Conservation (phyloP, 2,797 vertebrate genomes). For the Bryconaethiops microstoma region DNA sequence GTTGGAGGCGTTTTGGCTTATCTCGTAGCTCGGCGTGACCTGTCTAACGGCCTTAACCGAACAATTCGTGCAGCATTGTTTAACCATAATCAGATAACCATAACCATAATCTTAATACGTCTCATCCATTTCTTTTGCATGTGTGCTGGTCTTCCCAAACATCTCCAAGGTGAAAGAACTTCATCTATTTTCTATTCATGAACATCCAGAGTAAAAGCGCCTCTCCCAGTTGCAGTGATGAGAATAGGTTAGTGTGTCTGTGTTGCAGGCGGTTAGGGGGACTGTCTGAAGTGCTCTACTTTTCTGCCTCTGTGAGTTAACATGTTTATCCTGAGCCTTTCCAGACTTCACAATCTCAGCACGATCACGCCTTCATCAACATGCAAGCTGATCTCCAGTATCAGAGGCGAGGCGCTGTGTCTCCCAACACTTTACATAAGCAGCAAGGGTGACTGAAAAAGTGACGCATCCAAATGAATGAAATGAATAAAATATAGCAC, state of each 20-base stretch:
- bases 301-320: slow-evolving; percentile 36
- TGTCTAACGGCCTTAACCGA: neutral
- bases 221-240: slow-evolving; percentile 30
- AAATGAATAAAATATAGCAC: neutral
- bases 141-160: neutral
- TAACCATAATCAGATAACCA: neutral
- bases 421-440: neutral
- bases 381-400: neutral
- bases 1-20: neutral
- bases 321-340: slow-evolving; percentile 38
- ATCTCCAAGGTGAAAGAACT: slow-evolving; percentile 20
- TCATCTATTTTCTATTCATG: slow-evolving; percentile 31
- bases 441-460: neutral
- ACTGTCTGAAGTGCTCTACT: slow-evolving; percentile 29
- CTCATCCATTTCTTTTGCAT: neutral
- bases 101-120: neutral
- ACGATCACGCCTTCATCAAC: slow-evolving; percentile 18
- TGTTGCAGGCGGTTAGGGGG: slow-evolving; percentile 25
- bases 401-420: neutral
- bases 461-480: neutral
- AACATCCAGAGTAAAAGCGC: slow-evolving; percentile 27
- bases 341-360: slow-evolving; percentile 36
- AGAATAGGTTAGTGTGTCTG: slow-evolving; percentile 44
- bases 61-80: neutral
- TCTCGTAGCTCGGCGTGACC: neutral